Percentiles rank a stretch among this genome's conserved stretches.
phyloP scores from a whole-genome alignment of 2,113 vertebrate species.

The Cranoglanis bouderius region DNA sequence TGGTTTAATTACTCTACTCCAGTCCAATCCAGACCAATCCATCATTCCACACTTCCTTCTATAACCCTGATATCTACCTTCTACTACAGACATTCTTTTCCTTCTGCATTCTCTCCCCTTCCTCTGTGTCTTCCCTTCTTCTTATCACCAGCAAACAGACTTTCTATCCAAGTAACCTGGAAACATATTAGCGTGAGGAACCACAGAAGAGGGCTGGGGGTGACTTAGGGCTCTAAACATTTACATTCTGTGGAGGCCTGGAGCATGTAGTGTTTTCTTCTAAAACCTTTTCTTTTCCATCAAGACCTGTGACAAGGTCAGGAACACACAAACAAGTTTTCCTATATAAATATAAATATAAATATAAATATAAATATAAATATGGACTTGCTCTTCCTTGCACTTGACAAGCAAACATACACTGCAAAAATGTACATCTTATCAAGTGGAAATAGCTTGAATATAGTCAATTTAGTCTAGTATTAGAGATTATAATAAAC shows the following conservation, averaged over 20 bases:
- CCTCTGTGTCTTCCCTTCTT: constrained; percentile 12
- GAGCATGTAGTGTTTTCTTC: constrained; percentile 56
- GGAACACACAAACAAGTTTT: not conserved
- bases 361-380: not conserved
- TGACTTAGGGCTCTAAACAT: constrained; percentile 72
- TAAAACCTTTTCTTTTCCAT: constrained; percentile 66
- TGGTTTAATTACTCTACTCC: not conserved
- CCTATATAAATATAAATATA: no score
- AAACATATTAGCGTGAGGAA: constrained; percentile 61
- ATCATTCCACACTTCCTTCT: not conserved
- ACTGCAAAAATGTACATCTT: not conserved
- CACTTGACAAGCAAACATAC: not conserved
- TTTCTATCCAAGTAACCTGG: constrained; percentile 70
- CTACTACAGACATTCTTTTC: not conserved
- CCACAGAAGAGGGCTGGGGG: constrained; percentile 35
- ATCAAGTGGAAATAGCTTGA: not conserved
- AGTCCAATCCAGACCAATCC: not conserved
- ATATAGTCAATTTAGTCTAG: not conserved
- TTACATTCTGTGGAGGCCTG: constrained; percentile 64
- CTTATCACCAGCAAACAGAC: constrained; percentile 71
- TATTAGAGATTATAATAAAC: not conserved
- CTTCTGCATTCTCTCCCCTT: not conserved
- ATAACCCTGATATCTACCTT: not conserved
- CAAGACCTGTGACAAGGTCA: constrained; percentile 56
- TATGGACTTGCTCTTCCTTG: not conserved